A percentile compares a stretch with the other conserved stretches of the same genome.
Evolutionary conservation across 2,888 invertebrate species (phyloP).

Genomic region (Elysia crispata): DNA sequence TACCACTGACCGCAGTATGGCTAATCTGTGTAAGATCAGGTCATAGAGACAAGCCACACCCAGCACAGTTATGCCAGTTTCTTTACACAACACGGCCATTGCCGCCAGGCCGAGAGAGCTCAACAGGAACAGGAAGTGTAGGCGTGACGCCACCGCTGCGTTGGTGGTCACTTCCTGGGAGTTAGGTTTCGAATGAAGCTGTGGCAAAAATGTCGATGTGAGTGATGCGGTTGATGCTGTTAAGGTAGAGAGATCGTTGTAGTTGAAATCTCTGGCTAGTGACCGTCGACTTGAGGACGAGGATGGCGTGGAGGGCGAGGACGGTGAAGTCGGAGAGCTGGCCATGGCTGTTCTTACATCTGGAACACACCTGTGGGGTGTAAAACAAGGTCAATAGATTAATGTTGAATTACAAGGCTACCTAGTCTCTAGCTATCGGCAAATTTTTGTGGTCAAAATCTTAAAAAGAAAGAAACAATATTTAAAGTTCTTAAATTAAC

Average conservation of each 20-base stretch:
- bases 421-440: too few species aligned
- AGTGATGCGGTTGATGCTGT: neutral
- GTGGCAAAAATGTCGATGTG: neutral
- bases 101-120: conserved; percentile 49
- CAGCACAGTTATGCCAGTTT: conserved; percentile 67
- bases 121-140: neutral
- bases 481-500: too few species aligned
- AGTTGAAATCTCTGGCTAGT: conserved; percentile 9
- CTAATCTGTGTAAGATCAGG: conserved; percentile 40
- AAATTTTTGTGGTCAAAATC: too few species aligned
- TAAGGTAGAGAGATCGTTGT: neutral
- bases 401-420: too few species aligned
- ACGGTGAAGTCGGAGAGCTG: too few species aligned
- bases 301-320: too few species aligned
- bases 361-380: too few species aligned
- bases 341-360: too few species aligned
- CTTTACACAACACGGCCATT: conserved; percentile 68
- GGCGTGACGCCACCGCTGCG: neutral
- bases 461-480: too few species aligned
- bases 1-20: neutral
- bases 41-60: conserved; percentile 62
- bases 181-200: neutral
- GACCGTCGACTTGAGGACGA: too few species aligned
- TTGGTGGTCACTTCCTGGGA: neutral
- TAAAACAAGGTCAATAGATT: too few species aligned